Conservation (phyloP, 1,140 invertebrate genomes). For the Drosophila bocki region DNA sequence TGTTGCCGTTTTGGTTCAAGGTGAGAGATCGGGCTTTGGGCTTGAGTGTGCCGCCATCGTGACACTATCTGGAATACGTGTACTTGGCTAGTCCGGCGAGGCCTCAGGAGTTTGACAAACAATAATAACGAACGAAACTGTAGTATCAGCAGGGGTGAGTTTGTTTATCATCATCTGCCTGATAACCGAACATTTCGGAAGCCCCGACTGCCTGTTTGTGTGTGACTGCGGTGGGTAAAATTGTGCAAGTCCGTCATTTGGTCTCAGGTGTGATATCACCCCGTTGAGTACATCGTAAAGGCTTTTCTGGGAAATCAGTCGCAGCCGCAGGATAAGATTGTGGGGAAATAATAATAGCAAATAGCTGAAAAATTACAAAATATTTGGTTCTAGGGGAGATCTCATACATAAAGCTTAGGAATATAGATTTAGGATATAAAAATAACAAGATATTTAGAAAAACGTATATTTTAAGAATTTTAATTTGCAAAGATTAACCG, state of each 20-base stretch:
- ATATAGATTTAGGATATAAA: background rate
- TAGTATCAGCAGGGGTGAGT: slow-evolving; percentile 38
- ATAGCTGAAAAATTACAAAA: background rate
- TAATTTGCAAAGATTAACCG: too few relatives aligned
- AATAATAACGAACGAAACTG: slow-evolving; percentile 30
- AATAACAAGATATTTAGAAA: too few relatives aligned
- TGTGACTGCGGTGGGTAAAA: slow-evolving; percentile 43
- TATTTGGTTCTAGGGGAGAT: background rate
- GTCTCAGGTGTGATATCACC: slow-evolving; percentile 59
- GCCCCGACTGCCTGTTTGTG: slow-evolving; percentile 8
- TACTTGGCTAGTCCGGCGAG: slow-evolving; percentile 17
- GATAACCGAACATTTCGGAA: slow-evolving; percentile 37
- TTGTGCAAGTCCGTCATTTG: slow-evolving; percentile 56
- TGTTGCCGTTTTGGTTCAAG: slow-evolving; percentile 54
- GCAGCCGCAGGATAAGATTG: slow-evolving; percentile 42
- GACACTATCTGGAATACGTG: slow-evolving; percentile 33
- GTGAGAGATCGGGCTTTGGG: slow-evolving; percentile 41
- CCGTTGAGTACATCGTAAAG: slow-evolving; percentile 15
- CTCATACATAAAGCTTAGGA: background rate
- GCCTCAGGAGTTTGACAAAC: slow-evolving; percentile 42
- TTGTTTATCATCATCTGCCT: slow-evolving; percentile 48
- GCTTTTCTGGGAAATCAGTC: slow-evolving; percentile 38
- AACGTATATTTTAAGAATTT: too few relatives aligned
- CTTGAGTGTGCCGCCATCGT: slow-evolving; percentile 17
- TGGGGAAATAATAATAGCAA: background rate